These are phyloP conservation scores for Chiridota heheva DNA, from an alignment of 35 echinoderm and acorn worm species.

Conservation along the genomic window DNA sequence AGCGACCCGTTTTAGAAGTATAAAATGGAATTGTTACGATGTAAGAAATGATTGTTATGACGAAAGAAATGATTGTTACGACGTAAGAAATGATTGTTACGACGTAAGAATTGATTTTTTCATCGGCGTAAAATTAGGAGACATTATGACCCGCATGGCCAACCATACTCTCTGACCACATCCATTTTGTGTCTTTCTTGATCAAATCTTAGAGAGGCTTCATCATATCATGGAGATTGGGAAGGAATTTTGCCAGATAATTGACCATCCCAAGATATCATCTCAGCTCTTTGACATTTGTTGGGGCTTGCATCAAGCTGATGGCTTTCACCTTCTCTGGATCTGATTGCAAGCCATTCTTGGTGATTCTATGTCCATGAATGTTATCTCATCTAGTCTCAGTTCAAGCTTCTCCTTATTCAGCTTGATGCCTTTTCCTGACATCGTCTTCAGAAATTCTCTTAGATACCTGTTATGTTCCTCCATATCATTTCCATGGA, in stretches of 20 bases:
- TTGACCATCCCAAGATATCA: conserved; percentile 41
- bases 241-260: neutral
- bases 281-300: conserved; percentile 11
- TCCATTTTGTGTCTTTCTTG: neutral
- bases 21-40: too few relatives aligned
- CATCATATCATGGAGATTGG: conserved; percentile 1
- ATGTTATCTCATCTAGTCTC: neutral
- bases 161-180: neutral
- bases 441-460: conserved; percentile 25
- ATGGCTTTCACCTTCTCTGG: conserved; percentile 9
- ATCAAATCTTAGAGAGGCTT: neutral
- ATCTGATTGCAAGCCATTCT: conserved; percentile 16
- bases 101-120: too few relatives aligned
- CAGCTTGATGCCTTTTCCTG: conserved; percentile 17
- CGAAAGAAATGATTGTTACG: too few relatives aligned
- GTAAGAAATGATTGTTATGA: too few relatives aligned
- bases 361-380: conserved; percentile 30
- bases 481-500: conserved; percentile 20
- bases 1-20: too few relatives aligned
- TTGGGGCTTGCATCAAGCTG: neutral
- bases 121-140: too few relatives aligned
- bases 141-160: too few relatives aligned
- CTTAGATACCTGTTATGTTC: conserved; percentile 29
- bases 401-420: conserved; percentile 15
- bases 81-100: too few relatives aligned